Base-by-base conservation (phyloP, 2,797 vertebrate genomes). In the Pampus argenteus region DNA sequence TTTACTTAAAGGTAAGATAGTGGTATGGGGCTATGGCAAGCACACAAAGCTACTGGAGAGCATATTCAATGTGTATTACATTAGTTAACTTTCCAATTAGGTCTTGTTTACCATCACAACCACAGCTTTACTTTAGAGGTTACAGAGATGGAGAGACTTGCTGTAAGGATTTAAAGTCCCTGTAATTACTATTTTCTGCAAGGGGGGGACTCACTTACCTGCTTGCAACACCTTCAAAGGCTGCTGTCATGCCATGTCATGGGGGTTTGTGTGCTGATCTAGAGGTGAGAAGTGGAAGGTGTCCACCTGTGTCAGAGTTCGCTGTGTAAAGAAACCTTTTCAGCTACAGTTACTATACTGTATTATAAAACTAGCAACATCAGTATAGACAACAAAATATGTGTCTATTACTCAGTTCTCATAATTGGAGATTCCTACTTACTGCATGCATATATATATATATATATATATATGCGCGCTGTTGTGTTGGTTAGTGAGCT, bases 161-260 rank as follows among this genome's bases (percentile, higher is more conserved):
- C n/a, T 25, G 29, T 29, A 10, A 22, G 31, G n/a, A 40, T 63
- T 57, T 59, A n/a, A 40, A 42, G 20, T 49, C 11, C 15, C 31
- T 66, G 11, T 72, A 59, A 78, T 72, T 69, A 55, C 64, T 73
- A 6, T 82, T 74, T 79, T 61, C 36, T 52, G 34, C 42, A 62
- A 57, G 29, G 68, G 59, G 56, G 57, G 54, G 76, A 22, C 40
- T 71, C 55, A 63, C 22, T 66, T 71, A 56, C 49, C 63, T 74
- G 70, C 54, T 71, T 64, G 14, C 56, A 54, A 63, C 40, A 76
- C 40, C 51, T 51, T 78, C 57, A 86, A 78, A 78, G 62, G n/a
- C 55, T 51, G 50, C 31, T 29, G 68, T 69, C 55, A 67, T 55
- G 42, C 6, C 47, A 26, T 65, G 49, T 36, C 45, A 25, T 4